Conservation (phyloP, 1,140 invertebrate genomes). For the Leptinotarsa defecta region DNA sequence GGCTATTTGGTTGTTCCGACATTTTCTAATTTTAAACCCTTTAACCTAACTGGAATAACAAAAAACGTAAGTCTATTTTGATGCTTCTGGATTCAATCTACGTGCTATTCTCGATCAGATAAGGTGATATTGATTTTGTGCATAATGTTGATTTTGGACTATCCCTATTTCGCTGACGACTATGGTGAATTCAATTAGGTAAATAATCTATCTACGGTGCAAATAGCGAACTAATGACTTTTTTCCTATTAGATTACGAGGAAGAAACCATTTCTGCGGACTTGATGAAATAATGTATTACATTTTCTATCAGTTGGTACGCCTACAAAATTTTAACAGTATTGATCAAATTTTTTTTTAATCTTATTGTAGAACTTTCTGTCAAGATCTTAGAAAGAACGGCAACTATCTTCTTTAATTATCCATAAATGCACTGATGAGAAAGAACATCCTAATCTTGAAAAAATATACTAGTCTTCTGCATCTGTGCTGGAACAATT, state of each 20-base stretch:
- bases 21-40: constrained; percentile 24
- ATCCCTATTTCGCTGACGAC: not conserved
- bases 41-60: constrained; percentile 11
- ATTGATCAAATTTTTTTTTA: too few relatives aligned
- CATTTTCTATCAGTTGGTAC: too few relatives aligned
- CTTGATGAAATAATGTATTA: too few relatives aligned
- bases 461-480: too few relatives aligned
- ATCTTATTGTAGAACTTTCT: too few relatives aligned
- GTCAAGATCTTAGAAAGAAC: too few relatives aligned
- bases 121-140: constrained; percentile 12
- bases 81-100: not conserved
- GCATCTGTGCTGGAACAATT: too few relatives aligned
- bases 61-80: not conserved
- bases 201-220: not conserved
- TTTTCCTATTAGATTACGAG: not conserved
- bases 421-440: too few relatives aligned
- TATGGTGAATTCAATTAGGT: not conserved
- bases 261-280: not conserved
- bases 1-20: constrained; percentile 29
- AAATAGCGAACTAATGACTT: not conserved
- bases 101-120: not conserved
- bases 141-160: not conserved
- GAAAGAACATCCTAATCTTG: too few relatives aligned
- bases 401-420: too few relatives aligned
- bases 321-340: too few relatives aligned